Percentiles rank a stretch among this genome's conserved stretches.
These are phyloP conservation scores for Oryzias sinensis DNA, from an alignment of 2,797 vertebrate genomes.

Conservation along the genomic window DNA sequence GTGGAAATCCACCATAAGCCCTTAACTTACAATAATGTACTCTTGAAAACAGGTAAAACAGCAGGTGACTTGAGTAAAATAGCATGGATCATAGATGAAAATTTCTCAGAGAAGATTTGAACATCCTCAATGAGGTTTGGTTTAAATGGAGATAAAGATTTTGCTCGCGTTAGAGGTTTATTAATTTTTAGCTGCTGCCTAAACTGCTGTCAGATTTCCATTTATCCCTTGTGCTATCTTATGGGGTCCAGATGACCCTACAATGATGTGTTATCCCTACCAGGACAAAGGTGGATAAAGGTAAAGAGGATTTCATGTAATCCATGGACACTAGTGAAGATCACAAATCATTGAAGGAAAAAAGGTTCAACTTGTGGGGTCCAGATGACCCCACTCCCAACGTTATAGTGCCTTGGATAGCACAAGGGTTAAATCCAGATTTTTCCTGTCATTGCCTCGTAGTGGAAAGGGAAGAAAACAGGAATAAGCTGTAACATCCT, in stretches of 20 bases:
- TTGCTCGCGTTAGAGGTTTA: slow-evolving; percentile 24
- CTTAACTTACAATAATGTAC: slow-evolving; percentile 67
- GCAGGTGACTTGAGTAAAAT: slow-evolving; percentile 54
- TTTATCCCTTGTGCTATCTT: too few species aligned
- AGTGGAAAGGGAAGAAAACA: slow-evolving; percentile 35
- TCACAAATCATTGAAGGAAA: too few species aligned
- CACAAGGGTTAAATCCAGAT: not conserved
- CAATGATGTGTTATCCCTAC: too few species aligned
- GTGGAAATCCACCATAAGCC: too few species aligned
- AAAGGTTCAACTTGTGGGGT: too few species aligned
- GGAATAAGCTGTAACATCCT: not conserved
- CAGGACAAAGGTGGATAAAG: too few species aligned
- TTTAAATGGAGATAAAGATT: slow-evolving; percentile 49
- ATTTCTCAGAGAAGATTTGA: slow-evolving; percentile 32
- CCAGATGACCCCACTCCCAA: too few species aligned
- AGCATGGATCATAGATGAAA: slow-evolving; percentile 52
- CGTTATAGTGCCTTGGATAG: too few species aligned
- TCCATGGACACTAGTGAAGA: too few species aligned
- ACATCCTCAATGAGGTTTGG: slow-evolving; percentile 34
- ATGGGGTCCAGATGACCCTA: too few species aligned
- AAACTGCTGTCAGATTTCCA: slow-evolving; percentile 34
- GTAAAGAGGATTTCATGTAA: too few species aligned
- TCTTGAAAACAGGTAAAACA: slow-evolving; percentile 59
- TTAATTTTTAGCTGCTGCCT: not conserved
- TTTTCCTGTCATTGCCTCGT: slow-evolving; percentile 56